Percentiles rank a stretch among this genome's conserved stretches.
These are phyloP conservation scores for Pluvialis apricaria DNA, from an alignment of 2,113 vertebrate genomes.

Conservation along the genomic window DNA sequence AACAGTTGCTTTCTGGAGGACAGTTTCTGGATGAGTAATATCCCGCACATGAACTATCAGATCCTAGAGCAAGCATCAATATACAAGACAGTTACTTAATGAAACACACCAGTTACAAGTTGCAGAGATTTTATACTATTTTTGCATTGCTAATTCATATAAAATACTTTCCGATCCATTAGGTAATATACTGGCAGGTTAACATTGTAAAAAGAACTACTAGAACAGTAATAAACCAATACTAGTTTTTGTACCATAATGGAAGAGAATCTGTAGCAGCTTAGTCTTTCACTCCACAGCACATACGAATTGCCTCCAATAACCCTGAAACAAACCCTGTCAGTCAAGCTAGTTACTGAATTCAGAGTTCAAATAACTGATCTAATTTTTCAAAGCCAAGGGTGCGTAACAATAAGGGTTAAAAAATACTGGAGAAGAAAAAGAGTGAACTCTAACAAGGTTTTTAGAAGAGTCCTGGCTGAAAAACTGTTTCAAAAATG, in stretches of 20 bases:
- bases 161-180: background rate
- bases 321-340: background rate
- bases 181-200: background rate
- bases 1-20: slow-evolving; percentile 87
- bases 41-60: slow-evolving; percentile 90
- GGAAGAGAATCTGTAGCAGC: background rate
- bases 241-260: background rate
- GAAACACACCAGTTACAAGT: background rate
- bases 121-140: background rate
- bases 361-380: background rate
- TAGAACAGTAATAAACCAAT: background rate
- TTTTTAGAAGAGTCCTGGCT: background rate
- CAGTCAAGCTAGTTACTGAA: background rate
- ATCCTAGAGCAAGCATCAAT: slow-evolving; percentile 73
- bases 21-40: slow-evolving; percentile 86
- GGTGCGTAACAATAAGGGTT: background rate
- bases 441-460: background rate
- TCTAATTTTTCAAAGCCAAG: background rate
- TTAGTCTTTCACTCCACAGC: background rate
- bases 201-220: background rate
- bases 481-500: background rate
- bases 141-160: background rate
- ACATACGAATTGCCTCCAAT: background rate
- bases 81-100: background rate
- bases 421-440: background rate